Conservation (phyloP, 2,888 invertebrate genomes). For the Kryphioiulus occultus region DNA sequence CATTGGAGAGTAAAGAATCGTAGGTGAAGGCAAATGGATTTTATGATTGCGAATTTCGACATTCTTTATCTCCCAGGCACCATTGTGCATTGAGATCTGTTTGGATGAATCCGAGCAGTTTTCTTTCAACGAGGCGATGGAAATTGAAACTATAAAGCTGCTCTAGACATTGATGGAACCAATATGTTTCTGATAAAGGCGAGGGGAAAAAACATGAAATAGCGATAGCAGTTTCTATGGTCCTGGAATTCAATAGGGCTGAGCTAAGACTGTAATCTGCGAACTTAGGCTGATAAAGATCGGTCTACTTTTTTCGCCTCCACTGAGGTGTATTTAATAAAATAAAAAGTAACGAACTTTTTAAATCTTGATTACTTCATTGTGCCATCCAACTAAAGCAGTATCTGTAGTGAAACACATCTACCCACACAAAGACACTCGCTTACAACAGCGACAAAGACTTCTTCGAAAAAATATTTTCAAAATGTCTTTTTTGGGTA, state of each 20-base stretch:
- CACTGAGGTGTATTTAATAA: background rate
- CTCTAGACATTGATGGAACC: conserved; percentile 22
- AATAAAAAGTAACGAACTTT: background rate
- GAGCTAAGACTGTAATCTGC: background rate
- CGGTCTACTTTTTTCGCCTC: background rate
- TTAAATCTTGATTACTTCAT: background rate
- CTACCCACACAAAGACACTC: background rate
- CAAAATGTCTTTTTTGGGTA: background rate
- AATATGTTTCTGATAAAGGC: conserved; percentile 30
- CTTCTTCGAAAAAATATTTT: background rate
- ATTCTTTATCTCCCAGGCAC: conserved; percentile 20
- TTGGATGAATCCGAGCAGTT: background rate
- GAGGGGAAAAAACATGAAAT: background rate
- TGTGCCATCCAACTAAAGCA: background rate
- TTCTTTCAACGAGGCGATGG: conserved; percentile 15
- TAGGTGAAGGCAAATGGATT: conserved; percentile 25
- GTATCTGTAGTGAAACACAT: background rate
- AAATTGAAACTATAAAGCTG: conserved; percentile 35
- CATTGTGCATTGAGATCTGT: conserved; percentile 18
- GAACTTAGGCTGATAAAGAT: background rate
- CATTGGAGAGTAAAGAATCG: conserved; percentile 22
- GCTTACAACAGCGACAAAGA: background rate
- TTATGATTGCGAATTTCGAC: conserved; percentile 35
- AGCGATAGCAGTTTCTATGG: background rate
- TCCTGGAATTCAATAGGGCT: background rate